A percentile compares a stretch with the other conserved stretches of the same genome.
phyloP scores from a whole-genome alignment of 2,797 vertebrate genomes.

The Chaenodraco wilsoni region DNA sequence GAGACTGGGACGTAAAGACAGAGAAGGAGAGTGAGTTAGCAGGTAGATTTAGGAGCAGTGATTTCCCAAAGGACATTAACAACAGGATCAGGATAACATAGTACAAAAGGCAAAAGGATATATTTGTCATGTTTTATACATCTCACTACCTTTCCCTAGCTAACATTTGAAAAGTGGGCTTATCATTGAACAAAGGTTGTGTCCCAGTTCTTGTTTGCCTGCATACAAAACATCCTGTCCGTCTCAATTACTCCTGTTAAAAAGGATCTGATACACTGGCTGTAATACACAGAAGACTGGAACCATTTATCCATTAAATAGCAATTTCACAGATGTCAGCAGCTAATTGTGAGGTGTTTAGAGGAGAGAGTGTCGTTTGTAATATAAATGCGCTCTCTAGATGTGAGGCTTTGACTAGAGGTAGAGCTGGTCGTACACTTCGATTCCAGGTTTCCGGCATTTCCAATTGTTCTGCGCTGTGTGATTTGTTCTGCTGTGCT shows the following conservation, averaged over 20 bases:
- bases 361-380: slow-evolving; percentile 31
- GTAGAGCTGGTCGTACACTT: too few species aligned
- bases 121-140: slow-evolving; percentile 28
- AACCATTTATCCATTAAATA: slow-evolving; percentile 50
- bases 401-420: slow-evolving; percentile 16
- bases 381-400: slow-evolving; percentile 31
- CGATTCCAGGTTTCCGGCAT: too few species aligned
- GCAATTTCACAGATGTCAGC: slow-evolving; percentile 66
- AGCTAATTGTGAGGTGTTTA: slow-evolving; percentile 48
- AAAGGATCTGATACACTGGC: slow-evolving; percentile 31
- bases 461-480: too few species aligned
- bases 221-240: slow-evolving; percentile 38
- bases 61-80: slow-evolving; percentile 4
- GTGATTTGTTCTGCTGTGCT: too few species aligned
- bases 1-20: slow-evolving; percentile 67
- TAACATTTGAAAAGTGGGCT: slow-evolving; percentile 35
- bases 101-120: neutral
- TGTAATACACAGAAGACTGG: slow-evolving; percentile 50
- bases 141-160: slow-evolving; percentile 14
- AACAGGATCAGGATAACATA: neutral
- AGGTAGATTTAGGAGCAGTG: neutral
- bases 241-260: slow-evolving; percentile 38
- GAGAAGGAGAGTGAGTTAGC: neutral
- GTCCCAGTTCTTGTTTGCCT: slow-evolving; percentile 41
- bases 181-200: slow-evolving; percentile 41